Percentiles rank a stretch among this genome's conserved stretches.
These are phyloP conservation scores for Zygogramma bicolorata DNA, from an alignment of 2,888 invertebrate genomes.

Conservation along the genomic window DNA sequence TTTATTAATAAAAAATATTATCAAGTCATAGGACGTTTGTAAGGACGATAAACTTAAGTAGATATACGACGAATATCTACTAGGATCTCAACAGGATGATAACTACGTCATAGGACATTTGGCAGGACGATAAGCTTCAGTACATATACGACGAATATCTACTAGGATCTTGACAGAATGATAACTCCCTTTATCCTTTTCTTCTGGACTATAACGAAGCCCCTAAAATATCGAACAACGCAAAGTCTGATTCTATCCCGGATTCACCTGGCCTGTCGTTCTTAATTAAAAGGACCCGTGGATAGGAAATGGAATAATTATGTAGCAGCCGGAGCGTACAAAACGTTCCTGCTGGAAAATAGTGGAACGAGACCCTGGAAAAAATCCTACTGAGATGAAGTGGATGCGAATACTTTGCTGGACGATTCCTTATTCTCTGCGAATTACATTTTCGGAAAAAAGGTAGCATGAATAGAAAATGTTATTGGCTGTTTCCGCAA, in stretches of 20 bases:
- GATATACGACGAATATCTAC: no score
- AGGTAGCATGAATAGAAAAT: not conserved
- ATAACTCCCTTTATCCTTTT: not conserved
- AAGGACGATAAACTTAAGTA: no score
- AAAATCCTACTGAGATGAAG: not conserved
- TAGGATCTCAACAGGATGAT: no score
- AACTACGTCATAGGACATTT: no score
- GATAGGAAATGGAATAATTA: not conserved
- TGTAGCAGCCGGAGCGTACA: not conserved
- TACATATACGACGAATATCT: no score
- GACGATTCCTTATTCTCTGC: not conserved
- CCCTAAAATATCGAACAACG: not conserved
- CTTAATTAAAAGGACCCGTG: constrained; percentile 6
- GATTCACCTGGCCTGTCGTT: not conserved
- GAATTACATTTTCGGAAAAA: not conserved
- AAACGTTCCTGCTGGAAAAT: not conserved
- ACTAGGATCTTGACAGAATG: no score
- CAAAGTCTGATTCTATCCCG: not conserved
- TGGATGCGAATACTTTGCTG: not conserved
- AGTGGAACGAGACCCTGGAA: not conserved
- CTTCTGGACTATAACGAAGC: not conserved
- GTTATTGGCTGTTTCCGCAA: not conserved
- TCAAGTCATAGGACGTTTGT: no score
- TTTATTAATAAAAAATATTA: no score
- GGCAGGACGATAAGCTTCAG: no score